Evolutionary conservation across 2,113 vertebrate species (phyloP).

Genomic region (Hemicordylus capensis): DNA sequence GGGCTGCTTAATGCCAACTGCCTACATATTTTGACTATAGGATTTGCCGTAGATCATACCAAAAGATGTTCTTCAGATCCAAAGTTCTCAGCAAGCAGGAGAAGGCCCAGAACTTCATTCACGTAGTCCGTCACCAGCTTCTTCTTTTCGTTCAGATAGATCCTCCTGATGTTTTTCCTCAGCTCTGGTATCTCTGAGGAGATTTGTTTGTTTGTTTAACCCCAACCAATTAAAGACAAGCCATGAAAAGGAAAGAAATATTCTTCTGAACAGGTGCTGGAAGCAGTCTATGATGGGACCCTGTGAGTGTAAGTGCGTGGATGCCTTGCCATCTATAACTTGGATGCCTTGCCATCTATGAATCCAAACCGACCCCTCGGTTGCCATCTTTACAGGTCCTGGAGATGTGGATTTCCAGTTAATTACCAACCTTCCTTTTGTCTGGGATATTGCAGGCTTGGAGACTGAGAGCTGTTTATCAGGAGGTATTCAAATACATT

Average conservation of each 20-base stretch:
- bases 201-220: background rate
- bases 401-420: too few species aligned
- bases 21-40: background rate
- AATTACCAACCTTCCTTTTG: too few species aligned
- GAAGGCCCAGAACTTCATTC: conserved; percentile 45
- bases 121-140: conserved; percentile 53
- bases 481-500: too few species aligned
- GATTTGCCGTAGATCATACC: conserved; percentile 31
- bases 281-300: too few species aligned
- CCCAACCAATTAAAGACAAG: background rate
- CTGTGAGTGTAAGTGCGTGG: too few species aligned
- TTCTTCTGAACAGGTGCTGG: background rate
- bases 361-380: too few species aligned
- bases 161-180: conserved; percentile 51
- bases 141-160: conserved; percentile 53
- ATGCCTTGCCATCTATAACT: too few species aligned
- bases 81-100: conserved; percentile 52
- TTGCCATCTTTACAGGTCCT: too few species aligned
- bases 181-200: conserved; percentile 63
- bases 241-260: background rate
- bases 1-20: background rate
- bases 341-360: too few species aligned
- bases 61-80: conserved; percentile 3
- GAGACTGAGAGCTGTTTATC: too few species aligned
- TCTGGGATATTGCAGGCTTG: too few species aligned